phyloP scores from a whole-genome alignment of 2,888 invertebrate genomes.

The Pycnomerus fuliginosus region DNA sequence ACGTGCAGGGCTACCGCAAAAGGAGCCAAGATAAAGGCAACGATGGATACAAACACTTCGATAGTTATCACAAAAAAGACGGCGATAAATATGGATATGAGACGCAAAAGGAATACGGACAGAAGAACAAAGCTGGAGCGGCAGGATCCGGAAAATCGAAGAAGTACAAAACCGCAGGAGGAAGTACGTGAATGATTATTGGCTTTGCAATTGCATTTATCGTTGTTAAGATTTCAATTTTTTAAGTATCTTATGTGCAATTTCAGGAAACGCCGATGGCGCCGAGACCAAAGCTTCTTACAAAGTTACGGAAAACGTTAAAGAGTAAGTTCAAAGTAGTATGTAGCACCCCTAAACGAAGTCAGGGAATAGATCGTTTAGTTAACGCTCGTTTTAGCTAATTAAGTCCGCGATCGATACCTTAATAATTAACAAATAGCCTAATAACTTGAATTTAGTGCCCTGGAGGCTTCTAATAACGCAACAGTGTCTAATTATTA shows the following conservation, averaged over 20 bases:
- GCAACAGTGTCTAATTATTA: no score
- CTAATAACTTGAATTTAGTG: no score
- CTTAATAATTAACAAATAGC: no score
- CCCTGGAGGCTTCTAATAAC: no score
- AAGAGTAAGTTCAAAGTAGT: slow-evolving; percentile 45
- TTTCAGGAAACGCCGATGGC: slow-evolving; percentile 27
- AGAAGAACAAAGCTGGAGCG: slow-evolving; percentile 50
- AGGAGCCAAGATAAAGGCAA: slow-evolving; percentile 65
- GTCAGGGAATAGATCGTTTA: no score
- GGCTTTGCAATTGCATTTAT: not conserved
- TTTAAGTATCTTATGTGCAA: not conserved
- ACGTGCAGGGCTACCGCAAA: slow-evolving; percentile 64
- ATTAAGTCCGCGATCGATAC: no score
- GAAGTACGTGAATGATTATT: slow-evolving; percentile 4
- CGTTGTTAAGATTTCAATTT: not conserved
- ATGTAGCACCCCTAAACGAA: no score
- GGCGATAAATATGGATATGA: slow-evolving; percentile 73
- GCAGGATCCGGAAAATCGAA: slow-evolving; percentile 50
- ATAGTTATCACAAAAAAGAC: slow-evolving; percentile 71
- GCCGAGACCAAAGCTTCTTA: slow-evolving; percentile 39
- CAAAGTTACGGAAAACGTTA: slow-evolving; percentile 40
- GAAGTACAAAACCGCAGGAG: slow-evolving; percentile 25
- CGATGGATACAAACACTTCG: slow-evolving; percentile 71
- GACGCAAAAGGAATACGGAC: slow-evolving; percentile 66
- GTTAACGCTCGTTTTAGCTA: no score